Evolutionary conservation across 2,888 invertebrate genomes (phyloP), one percentile per base, ranked within the genome.

Genomic region (Sympetrum striolatum): DNA sequence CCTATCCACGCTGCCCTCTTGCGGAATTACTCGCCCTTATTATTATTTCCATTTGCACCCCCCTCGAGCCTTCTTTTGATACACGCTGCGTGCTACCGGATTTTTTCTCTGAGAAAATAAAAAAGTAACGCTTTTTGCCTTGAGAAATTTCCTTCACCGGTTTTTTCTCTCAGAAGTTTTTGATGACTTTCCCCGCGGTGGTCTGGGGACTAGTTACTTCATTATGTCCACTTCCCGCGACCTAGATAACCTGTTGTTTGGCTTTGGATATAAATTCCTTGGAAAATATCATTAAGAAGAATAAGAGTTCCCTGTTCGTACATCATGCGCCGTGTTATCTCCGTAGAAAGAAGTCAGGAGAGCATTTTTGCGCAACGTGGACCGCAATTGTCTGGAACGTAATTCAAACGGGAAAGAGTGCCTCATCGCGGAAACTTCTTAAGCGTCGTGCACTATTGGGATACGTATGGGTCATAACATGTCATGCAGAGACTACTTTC

Each of bases 201-300:
- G 37, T 64, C 60, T 86, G 53, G 86, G 48, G 58, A 58, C 58
- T 64, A 64, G 58, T 82, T 60, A 64, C 60, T 35, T 37, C 86
- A 37, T 35, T 64, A 86, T 60, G 86, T 39, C 86, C 86, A 86
- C 35, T 58, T 18, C 8, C n/a, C 18, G 64, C 37, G 86, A 86
- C 86, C 86, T 35, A 86, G 86, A 86, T 86, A 86, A 44, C 58
- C 58, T 58, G 44, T 37, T 64, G 37, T 86, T 86, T 86, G 58
- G 22, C 80, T 73, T 73, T 73, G 31, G 73, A 73, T 14, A 31
- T 73, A 31, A 31, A 25, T 73, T 73, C 14, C 73, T 73, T 73
- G 73, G 73, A 3, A 22, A 25, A 64, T 64, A n/a, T n/a, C n/a
- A 2, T 64, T 64, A 64, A n/a, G 64, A 25, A 64, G 25, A 64